These are phyloP conservation scores for Paragorgia papillata DNA, from an alignment of 92 coral and sea anemone species.

Conservation along the genomic window DNA sequence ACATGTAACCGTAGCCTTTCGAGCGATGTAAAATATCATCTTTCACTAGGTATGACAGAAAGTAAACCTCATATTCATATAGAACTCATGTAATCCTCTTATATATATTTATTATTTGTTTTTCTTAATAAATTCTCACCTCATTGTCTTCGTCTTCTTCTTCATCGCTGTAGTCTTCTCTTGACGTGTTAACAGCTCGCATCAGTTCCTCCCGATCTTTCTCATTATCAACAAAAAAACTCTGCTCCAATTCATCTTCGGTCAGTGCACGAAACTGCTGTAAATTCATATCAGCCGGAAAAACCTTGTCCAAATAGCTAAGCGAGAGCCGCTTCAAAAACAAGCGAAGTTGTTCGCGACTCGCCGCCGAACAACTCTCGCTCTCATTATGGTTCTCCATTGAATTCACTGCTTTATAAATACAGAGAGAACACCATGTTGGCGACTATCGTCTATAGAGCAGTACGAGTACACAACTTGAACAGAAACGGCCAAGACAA, in stretches of 20 bases:
- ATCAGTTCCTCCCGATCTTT: slow-evolving; percentile 76
- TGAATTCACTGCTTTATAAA: neutral
- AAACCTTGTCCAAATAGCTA: slow-evolving; percentile 68
- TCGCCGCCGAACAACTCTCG: neutral
- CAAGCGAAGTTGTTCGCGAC: slow-evolving; percentile 59
- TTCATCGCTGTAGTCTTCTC: slow-evolving; percentile 85
- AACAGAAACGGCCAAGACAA: slow-evolving; percentile 2
- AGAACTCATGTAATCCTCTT: too few relatives aligned
- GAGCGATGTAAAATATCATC: too few relatives aligned
- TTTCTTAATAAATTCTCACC: neutral
- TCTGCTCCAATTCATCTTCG: slow-evolving; percentile 95
- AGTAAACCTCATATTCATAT: neutral
- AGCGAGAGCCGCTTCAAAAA: slow-evolving; percentile 78
- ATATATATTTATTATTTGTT: neutral
- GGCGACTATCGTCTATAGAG: neutral
- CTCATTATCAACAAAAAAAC: slow-evolving; percentile 72
- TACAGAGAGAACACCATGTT: too few relatives aligned
- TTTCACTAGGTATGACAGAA: slow-evolving; percentile 5
- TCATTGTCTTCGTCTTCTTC: slow-evolving; percentile 64
- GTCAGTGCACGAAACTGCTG: slow-evolving; percentile 74
- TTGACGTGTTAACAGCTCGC: slow-evolving; percentile 69
- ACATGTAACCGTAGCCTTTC: too few relatives aligned
- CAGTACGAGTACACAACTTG: neutral
- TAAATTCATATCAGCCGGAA: slow-evolving; percentile 73
- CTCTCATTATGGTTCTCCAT: slow-evolving; percentile 25